A percentile compares a stretch with the other conserved stretches of the same genome.
These are phyloP conservation scores for Xestia sexstrigata DNA, from an alignment of 2,888 invertebrate genomes.

Conservation along the genomic window DNA sequence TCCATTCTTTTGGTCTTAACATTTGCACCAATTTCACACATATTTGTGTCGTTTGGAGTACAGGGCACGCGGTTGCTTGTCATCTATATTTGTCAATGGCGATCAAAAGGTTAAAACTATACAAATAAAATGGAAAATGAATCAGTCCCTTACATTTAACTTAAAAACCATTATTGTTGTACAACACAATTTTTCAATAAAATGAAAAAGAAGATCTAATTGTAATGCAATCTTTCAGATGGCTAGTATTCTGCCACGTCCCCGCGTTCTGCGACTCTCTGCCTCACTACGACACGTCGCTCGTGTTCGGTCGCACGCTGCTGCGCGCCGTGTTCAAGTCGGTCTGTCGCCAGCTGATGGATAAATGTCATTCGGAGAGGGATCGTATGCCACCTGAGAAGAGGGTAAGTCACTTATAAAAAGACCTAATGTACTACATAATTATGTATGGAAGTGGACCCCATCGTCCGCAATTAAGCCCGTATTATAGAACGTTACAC, in stretches of 20 bases:
- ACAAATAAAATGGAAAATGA: too few relatives aligned
- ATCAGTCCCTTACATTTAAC: too few relatives aligned
- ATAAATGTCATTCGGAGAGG: conserved; percentile 97
- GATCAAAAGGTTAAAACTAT: too few relatives aligned
- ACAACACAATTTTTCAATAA: background rate
- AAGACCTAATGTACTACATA: background rate
- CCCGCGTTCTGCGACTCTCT: conserved; percentile 98
- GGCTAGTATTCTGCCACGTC: conserved; percentile 98
- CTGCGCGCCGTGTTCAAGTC: conserved; percentile 95
- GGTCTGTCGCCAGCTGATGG: conserved; percentile 96
- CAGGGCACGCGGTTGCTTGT: too few relatives aligned
- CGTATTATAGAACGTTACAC: too few relatives aligned
- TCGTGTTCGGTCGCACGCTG: conserved; percentile 97
- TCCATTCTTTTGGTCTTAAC: too few relatives aligned
- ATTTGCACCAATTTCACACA: too few relatives aligned
- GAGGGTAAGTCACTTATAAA: conserved; percentile 81
- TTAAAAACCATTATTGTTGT: background rate
- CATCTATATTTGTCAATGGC: too few relatives aligned
- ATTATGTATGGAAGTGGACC: background rate
- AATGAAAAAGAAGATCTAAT: background rate
- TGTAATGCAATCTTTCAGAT: conserved; percentile 85
- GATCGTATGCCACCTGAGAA: conserved; percentile 97
- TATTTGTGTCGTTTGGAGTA: too few relatives aligned
- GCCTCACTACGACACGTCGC: conserved; percentile 96
- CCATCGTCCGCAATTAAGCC: background rate